These are phyloP conservation scores for Arenaria interpres DNA, from an alignment of 2,113 vertebrate species.

Conservation along the genomic window DNA sequence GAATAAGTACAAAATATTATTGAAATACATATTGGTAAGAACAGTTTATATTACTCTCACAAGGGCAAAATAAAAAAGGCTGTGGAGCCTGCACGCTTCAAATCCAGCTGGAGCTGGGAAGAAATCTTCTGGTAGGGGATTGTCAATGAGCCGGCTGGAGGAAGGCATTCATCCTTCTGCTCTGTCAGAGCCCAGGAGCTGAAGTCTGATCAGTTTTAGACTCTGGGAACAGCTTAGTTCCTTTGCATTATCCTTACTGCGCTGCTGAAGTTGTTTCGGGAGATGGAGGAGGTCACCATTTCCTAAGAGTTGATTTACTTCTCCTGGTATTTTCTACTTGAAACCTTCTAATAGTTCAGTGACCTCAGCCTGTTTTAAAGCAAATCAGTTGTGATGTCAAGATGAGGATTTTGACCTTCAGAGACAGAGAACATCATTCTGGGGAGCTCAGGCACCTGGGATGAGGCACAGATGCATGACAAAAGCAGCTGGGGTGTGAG, in stretches of 20 bases:
- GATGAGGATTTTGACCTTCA: not conserved
- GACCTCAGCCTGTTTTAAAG: not conserved
- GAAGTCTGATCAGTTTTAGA: not conserved
- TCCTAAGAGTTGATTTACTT: not conserved
- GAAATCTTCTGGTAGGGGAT: not conserved
- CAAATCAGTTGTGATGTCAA: not conserved
- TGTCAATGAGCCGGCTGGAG: not conserved
- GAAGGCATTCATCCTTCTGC: not conserved
- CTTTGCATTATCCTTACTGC: not conserved
- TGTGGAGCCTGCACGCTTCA: not conserved
- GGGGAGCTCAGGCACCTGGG: not conserved
- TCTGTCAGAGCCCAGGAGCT: accelerated
- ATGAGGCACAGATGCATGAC: not conserved
- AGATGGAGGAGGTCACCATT: not conserved
- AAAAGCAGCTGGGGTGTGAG: not conserved
- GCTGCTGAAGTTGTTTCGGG: not conserved
- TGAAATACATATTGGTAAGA: not conserved
- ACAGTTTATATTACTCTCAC: not conserved
- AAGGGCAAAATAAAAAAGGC: not conserved
- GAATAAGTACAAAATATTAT: not conserved
- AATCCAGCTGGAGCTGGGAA: not conserved
- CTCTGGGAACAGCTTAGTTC: not conserved
- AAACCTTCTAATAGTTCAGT: not conserved
- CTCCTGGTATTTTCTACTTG: not conserved
- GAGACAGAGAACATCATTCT: not conserved